phyloP scores from a whole-genome alignment of 2,113 vertebrate genomes.

The Gymnarchus niloticus region DNA sequence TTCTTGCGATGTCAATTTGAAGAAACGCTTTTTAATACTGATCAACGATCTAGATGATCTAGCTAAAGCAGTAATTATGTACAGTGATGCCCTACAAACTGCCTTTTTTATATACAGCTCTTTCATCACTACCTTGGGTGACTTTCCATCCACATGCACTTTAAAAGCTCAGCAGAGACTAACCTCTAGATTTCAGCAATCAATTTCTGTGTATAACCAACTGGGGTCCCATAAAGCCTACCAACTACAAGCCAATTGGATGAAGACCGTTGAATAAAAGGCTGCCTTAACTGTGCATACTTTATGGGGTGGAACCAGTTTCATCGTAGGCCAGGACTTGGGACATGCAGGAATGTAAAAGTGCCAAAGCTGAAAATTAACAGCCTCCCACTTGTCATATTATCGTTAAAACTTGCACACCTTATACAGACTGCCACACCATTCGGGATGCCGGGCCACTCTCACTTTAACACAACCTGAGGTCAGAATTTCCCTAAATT shows the following conservation, averaged over 20 bases:
- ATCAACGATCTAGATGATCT: neutral
- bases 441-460: neutral
- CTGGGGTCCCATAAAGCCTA: neutral
- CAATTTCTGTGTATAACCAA: neutral
- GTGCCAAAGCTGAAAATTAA: neutral
- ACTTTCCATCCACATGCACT: neutral
- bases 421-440: neutral
- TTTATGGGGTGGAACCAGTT: neutral
- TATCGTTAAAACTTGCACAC: neutral
- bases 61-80: neutral
- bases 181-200: neutral
- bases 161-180: neutral
- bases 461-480: neutral
- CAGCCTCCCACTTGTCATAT: neutral
- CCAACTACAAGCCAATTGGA: neutral
- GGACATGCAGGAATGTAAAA: neutral
- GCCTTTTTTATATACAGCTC: neutral
- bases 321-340: neutral
- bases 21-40: conserved; percentile 19
- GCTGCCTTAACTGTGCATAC: neutral
- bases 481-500: neutral
- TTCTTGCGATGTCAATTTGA: conserved; percentile 36
- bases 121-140: neutral
- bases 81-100: neutral
- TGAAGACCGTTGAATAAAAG: neutral